phyloP scores from a whole-genome alignment of 2,797 vertebrate genomes.

The Spinus olivaceus region DNA sequence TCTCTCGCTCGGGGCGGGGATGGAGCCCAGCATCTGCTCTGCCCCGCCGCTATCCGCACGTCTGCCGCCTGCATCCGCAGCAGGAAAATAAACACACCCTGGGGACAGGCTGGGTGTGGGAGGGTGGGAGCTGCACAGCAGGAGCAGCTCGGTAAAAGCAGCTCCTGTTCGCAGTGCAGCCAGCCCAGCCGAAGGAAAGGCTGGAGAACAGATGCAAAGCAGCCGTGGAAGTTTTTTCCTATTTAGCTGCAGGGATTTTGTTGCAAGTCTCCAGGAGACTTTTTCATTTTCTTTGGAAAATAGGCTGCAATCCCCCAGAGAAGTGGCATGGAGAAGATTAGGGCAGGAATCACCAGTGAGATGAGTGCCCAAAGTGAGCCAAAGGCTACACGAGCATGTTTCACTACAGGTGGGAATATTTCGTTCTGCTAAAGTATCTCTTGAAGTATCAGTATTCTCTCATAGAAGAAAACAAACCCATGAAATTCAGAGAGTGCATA shows the following conservation, averaged over 20 bases:
- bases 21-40: not conserved
- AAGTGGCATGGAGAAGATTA: not conserved
- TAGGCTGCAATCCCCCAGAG: not conserved
- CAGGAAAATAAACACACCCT: accelerated
- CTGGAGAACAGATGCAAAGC: not conserved
- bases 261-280: not conserved
- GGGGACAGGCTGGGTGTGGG: not conserved
- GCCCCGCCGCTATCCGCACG: accelerated
- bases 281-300: not conserved
- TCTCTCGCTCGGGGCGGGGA: accelerated
- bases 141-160: not conserved
- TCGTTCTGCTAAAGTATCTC: not conserved
- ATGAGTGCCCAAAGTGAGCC: not conserved
- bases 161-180: accelerated
- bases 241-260: not conserved
- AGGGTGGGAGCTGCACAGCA: not conserved
- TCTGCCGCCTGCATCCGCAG: accelerated
- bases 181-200: not conserved
- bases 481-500: not conserved
- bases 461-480: not conserved
- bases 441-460: not conserved
- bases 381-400: accelerated
- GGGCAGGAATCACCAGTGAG: not conserved
- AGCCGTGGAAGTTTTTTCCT: not conserved
- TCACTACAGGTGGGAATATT: not conserved